phyloP scores from a whole-genome alignment of 2,113 vertebrate species.

The Chrysemys picta region DNA sequence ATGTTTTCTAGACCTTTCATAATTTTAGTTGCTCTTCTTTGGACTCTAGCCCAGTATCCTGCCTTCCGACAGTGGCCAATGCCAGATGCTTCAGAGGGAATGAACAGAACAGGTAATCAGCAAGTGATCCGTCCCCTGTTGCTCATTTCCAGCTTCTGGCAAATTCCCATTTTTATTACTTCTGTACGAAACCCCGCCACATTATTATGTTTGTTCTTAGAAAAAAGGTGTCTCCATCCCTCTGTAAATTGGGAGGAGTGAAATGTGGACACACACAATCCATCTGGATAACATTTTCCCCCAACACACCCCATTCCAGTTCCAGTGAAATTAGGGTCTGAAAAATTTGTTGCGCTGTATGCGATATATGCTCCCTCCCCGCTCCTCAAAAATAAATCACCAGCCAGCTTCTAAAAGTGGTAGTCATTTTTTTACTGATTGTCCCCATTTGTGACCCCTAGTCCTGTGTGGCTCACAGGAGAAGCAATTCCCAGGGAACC shows the following conservation, averaged over 20 bases:
- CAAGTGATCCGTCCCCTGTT: too few species aligned
- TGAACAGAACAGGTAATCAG: too few species aligned
- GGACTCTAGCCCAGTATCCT: too few species aligned
- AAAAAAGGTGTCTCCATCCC: neutral
- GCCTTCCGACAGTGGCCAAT: too few species aligned
- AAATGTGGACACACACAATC: constrained; percentile 3
- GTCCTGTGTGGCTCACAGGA: neutral
- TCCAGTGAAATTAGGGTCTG: neutral
- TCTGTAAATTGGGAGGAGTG: neutral
- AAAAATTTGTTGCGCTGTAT: neutral
- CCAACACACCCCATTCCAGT: neutral
- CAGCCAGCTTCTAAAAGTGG: neutral
- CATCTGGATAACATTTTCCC: neutral
- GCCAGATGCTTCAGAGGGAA: too few species aligned
- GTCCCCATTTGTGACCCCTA: neutral
- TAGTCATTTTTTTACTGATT: neutral
- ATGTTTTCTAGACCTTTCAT: too few species aligned
- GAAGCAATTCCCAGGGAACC: neutral
- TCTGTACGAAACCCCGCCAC: constrained; percentile 10
- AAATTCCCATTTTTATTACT: constrained; percentile 44
- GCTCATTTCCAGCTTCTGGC: neutral
- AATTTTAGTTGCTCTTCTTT: too few species aligned
- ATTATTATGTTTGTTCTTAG: neutral
- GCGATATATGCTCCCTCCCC: neutral
- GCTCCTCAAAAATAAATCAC: neutral